A percentile compares a stretch with the other conserved stretches of the same genome.
Conservation (phyloP, 2,113 vertebrate species). For the Passer domesticus region DNA sequence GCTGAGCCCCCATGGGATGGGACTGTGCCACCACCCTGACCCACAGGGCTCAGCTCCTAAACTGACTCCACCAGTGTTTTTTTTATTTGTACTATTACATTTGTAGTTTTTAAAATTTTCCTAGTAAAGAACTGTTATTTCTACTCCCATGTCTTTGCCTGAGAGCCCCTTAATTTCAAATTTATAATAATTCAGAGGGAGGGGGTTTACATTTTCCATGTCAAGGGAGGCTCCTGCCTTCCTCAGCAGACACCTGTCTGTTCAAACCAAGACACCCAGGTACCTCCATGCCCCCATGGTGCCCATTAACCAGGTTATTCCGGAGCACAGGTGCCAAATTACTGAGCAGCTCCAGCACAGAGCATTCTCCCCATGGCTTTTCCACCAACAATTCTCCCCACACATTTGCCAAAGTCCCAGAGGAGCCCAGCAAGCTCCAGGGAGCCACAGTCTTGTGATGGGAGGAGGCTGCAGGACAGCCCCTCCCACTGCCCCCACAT, state of each 20-base stretch:
- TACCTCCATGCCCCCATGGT: not conserved
- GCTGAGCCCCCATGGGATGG: too few species aligned
- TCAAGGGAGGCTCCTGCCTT: not conserved
- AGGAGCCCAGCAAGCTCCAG: not conserved
- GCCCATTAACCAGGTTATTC: not conserved
- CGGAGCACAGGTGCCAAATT: not conserved
- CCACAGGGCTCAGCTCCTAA: too few species aligned
- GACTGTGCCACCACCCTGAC: too few species aligned
- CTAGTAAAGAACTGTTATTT: not conserved
- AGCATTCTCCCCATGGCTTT: not conserved
- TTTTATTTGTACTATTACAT: not conserved
- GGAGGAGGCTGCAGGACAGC: not conserved
- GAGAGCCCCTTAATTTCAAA: too few species aligned
- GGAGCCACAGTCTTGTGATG: rapidly evolving
- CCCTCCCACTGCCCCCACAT: rapidly evolving
- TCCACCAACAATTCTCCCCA: not conserved
- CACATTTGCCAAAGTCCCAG: not conserved
- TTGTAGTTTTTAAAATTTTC: not conserved
- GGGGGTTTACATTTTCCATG: not conserved
- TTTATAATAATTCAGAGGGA: not conserved
- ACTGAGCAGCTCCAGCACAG: not conserved
- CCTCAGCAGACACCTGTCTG: not conserved
- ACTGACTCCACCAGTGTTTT: not conserved
- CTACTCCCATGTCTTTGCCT: not conserved
- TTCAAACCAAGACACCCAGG: not conserved